phyloP scores from a whole-genome alignment of 2,797 vertebrate species.

The Microchirus variegatus region DNA sequence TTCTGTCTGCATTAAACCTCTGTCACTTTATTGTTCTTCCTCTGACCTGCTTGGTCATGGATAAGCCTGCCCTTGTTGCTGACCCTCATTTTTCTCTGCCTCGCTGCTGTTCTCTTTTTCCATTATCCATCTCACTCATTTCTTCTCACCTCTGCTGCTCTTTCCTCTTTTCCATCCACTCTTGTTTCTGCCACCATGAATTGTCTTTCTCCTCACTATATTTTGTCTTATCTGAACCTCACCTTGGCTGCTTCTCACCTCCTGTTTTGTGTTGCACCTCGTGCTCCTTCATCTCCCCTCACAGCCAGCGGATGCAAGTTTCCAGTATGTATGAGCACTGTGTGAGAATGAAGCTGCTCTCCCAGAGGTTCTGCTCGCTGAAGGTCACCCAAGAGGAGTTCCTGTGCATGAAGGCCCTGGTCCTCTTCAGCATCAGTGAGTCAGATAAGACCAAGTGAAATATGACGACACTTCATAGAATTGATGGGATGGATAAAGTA shows the following conservation, averaged over 20 bases:
- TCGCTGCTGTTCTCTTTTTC: constrained; percentile 62
- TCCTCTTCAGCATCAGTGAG: constrained; percentile 97
- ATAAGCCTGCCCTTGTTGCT: constrained; percentile 64
- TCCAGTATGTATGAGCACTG: constrained; percentile 96
- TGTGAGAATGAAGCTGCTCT: constrained; percentile 89
- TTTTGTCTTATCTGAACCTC: constrained; percentile 35
- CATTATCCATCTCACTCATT: constrained; percentile 70
- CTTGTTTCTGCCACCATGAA: constrained; percentile 38
- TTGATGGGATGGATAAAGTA: constrained; percentile 55
- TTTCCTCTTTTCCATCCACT: constrained; percentile 4
- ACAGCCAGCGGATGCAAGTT: constrained; percentile 92
- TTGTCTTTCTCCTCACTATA: constrained; percentile 37
- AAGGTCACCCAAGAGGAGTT: constrained; percentile 95
- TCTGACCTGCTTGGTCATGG: constrained; percentile 70
- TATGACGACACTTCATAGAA: constrained; percentile 32
- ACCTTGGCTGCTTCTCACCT: constrained; percentile 22
- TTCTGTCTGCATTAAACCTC: constrained; percentile 57
- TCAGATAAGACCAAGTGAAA: constrained; percentile 55
- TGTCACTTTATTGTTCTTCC: constrained; percentile 43
- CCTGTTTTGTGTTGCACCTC: constrained; percentile 14
- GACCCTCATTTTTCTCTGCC: constrained; percentile 74
- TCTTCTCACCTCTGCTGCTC: constrained; percentile 61
- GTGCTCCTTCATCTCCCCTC: constrained; percentile 5
- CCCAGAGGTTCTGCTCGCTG: constrained; percentile 90
- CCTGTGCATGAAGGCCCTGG: constrained; percentile 95